These are phyloP conservation scores for Trachelus iudaicus DNA, from an alignment of 2,888 invertebrate genomes.

Conservation along the genomic window DNA sequence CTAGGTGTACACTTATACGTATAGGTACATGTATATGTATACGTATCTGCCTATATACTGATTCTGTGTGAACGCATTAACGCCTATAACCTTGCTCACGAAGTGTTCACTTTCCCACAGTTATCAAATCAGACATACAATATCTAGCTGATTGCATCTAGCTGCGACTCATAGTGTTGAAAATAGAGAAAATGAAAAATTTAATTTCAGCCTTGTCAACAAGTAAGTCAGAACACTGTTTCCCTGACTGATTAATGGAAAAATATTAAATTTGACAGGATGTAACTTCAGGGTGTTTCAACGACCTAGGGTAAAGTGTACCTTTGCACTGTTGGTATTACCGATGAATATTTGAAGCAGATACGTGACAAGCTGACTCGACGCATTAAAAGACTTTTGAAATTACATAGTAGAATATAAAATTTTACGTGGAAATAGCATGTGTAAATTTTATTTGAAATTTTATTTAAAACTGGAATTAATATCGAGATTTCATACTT, in stretches of 20 bases:
- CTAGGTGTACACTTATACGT: neutral
- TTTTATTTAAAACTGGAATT: neutral
- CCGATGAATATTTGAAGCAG: neutral
- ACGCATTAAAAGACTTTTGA: neutral
- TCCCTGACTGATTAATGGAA: neutral
- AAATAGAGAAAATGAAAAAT: neutral
- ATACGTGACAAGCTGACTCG: neutral
- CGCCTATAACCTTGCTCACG: neutral
- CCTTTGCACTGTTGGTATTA: neutral
- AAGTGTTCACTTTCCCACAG: slow-evolving; percentile 47
- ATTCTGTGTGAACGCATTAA: neutral
- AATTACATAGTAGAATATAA: neutral
- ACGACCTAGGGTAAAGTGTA: neutral
- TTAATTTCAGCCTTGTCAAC: neutral
- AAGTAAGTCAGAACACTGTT: neutral
- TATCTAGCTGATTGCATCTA: neutral
- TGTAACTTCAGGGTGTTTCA: neutral
- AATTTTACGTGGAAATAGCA: neutral
- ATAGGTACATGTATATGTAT: neutral
- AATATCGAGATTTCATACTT: slow-evolving; percentile 14
- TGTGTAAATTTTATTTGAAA: neutral
- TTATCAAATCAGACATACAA: slow-evolving; percentile 42
- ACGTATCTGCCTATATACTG: neutral
- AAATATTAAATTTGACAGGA: neutral
- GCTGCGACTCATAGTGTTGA: neutral